Conservation (phyloP, 2,113 vertebrate genomes). For the Bambusicola thoracicus region DNA sequence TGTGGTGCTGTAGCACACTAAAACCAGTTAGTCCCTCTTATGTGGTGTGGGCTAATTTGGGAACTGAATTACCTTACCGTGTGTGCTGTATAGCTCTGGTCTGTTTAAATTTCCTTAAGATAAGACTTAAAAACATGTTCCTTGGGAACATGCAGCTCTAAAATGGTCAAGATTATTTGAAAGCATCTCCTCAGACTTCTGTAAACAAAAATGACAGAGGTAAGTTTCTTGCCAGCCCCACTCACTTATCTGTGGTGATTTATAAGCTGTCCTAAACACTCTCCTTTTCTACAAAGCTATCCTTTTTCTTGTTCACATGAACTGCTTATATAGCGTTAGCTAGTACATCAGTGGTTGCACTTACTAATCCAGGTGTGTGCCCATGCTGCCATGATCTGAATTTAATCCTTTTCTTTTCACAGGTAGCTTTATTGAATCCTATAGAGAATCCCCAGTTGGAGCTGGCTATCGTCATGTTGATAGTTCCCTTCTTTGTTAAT, state of each 20-base stretch:
- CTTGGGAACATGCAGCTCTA: background rate
- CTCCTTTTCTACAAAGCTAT: background rate
- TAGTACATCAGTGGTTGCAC: background rate
- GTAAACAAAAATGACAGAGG: slow-evolving; percentile 27
- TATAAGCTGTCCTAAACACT: background rate
- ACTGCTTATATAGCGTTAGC: background rate
- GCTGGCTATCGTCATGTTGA: slow-evolving; percentile 97
- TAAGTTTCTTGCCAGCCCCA: background rate
- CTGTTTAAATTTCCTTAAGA: background rate
- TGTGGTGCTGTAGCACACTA: background rate
- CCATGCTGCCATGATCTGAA: background rate
- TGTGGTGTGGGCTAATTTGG: background rate
- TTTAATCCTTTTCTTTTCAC: slow-evolving; percentile 64
- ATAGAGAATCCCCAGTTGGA: slow-evolving; percentile 93
- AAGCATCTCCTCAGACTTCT: background rate
- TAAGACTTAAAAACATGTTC: background rate
- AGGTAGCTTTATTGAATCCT: slow-evolving; percentile 92
- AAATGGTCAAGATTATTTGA: background rate
- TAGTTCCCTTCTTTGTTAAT: slow-evolving; percentile 97
- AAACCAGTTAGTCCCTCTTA: background rate
- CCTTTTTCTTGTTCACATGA: background rate
- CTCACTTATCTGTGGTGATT: background rate
- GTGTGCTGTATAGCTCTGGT: background rate
- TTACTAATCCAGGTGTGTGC: background rate
- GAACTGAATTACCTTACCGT: background rate